Evolutionary conservation across 2,888 invertebrate species (phyloP), one percentile per base, ranked within the genome.

Genomic region (Hermaeophaga mercurialis): DNA sequence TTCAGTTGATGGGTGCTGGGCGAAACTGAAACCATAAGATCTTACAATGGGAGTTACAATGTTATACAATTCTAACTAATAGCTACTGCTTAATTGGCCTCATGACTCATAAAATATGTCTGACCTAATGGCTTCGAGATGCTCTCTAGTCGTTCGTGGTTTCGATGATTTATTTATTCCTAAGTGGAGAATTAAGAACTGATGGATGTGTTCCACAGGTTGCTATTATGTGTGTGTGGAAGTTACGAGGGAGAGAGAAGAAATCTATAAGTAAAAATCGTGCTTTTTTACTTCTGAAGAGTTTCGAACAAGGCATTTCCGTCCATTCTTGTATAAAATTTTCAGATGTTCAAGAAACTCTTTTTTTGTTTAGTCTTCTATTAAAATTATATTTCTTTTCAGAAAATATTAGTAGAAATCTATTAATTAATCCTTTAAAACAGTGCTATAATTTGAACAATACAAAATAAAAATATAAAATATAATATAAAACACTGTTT

Each of bases 81-180:
- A 39, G 18, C n/a, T 18, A 9, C 1, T 11, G 19, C 39, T 39
- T 39, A 39, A 39, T 39, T 39, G 15, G 15, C 4, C 6, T 36
- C 9, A 36, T 36, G 17, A 36, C 7, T 36, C 36, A 15, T 17
- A 6, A n/a, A 18, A 3, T 18, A 39, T 3, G 5, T 18, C 17
- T 39, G 39, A 39, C 17, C 39, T 19, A n/a, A 39, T 39, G 39
- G 7, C n/a, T 39, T 18, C 8, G 5, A 17, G 17, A 39, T 18
- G 18, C n/a, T 18, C 39, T 18, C 11, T 18, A 39, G 11, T 19
- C 18, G 17, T 39, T 39, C 17, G 18, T n/a, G 18, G 19, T 39
- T 39, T 33, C 1, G 7, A 33, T 12, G 33, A 33, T 33, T 33
- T 33, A 33, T 33, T 11, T 33, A 11, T 33, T 33, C 14, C 5